Conservation (phyloP, 1,140 invertebrate genomes). For the Ips typographus region DNA sequence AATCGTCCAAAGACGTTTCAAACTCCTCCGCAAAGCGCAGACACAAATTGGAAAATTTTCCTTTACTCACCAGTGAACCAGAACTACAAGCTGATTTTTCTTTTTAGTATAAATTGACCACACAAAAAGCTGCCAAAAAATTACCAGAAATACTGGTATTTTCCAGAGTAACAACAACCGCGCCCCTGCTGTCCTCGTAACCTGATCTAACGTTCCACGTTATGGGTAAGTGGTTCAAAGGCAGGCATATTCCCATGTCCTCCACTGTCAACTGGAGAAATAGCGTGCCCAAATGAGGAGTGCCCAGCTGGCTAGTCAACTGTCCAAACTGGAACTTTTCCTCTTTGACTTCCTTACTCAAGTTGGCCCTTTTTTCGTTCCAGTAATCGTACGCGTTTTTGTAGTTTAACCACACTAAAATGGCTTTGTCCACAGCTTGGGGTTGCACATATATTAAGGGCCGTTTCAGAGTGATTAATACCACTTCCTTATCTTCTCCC, state of each 20-base stretch:
- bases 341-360: constrained; percentile 78
- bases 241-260: constrained; percentile 95
- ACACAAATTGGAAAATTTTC: constrained; percentile 83
- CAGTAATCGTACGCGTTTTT: constrained; percentile 99
- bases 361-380: constrained; percentile 89
- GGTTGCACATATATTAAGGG: constrained; percentile 95
- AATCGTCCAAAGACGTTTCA: constrained; percentile 93
- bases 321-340: constrained; percentile 78
- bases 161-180: constrained; percentile 92
- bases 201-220: constrained; percentile 66
- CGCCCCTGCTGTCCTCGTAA: constrained; percentile 82
- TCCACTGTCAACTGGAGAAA: constrained; percentile 94
- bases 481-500: constrained; percentile 89
- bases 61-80: constrained; percentile 76
- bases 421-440: constrained; percentile 92
- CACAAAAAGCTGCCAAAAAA: not conserved
- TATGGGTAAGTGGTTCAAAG: constrained; percentile 78
- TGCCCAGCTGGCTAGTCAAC: constrained; percentile 69
- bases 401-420: constrained; percentile 97
- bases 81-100: constrained; percentile 68
- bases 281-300: constrained; percentile 81
- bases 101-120: constrained; percentile 2
- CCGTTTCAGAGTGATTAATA: constrained; percentile 86
- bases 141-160: constrained; percentile 83
- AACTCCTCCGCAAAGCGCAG: constrained; percentile 95